Evolutionary conservation across 2,888 invertebrate genomes (phyloP), one percentile per base, ranked within the genome.

Genomic region (Oscheius sp.): DNA sequence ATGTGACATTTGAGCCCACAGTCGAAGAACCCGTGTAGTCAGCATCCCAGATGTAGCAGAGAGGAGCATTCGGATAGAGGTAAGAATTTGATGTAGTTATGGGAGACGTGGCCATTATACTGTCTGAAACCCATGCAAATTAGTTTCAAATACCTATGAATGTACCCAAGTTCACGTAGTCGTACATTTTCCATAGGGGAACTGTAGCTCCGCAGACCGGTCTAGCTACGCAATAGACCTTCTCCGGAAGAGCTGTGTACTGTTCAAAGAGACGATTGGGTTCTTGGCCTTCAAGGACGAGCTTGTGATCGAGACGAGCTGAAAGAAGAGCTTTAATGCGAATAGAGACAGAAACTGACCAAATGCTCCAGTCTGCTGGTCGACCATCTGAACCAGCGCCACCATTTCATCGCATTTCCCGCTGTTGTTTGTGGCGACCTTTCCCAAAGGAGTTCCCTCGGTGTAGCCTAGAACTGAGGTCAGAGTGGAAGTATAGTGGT

Each of bases 291-390:
- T 76, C 78, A 2, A 74, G 66, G 29, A 81, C 76, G n/a, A 84
- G 58, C 58, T 82, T 83, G 50, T 84, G 84, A 66, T 84, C 84
- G 2, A 78, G 53, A n/a, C 81, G 75, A 48, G 74, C 84, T 84
- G 74, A 75, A 79, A 65, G 51, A 32, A 21, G 37, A 60, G 3
- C 5, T 58, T 2, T 58, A 11, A 51, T 70, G 10, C 2, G 29
- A 73, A 4, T 29, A 53, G 29, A 53, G 29, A 53, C 3, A 29
- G 47, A 37, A 10, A 76, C 80, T 74, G 58, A 83, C 83, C 75
- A 53, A 83, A 82, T 53, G 75, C 71, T 4, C 80, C 81, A n/a
- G 76, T 78, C 55, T 81, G 79, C 48, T 83, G 74, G 48, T 81
- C 80, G 13, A 76, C 74, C 76, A 82, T 78, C 71, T 84, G 81